A percentile compares a stretch with the other conserved stretches of the same genome.
Conservation (phyloP, 2,888 invertebrate species). For the Oscheius myriophilus region DNA sequence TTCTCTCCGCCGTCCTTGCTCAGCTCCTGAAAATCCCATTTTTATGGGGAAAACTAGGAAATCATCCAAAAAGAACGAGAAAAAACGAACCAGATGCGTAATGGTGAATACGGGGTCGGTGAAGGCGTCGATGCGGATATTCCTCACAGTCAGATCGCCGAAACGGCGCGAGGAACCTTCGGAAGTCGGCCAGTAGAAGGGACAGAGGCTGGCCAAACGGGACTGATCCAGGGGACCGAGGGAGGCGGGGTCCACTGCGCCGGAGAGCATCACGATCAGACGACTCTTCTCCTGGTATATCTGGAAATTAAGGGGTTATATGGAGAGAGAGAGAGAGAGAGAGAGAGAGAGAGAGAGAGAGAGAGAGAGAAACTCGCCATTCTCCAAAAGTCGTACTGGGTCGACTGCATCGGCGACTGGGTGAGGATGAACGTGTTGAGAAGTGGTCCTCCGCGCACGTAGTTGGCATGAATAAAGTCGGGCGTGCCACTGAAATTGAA, state of each 20-base stretch:
- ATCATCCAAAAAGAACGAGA: too few species aligned
- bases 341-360: too few species aligned
- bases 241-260: slow-evolving; percentile 53
- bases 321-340: too few species aligned
- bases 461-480: slow-evolving; percentile 67
- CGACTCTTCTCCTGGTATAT: slow-evolving; percentile 47
- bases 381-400: slow-evolving; percentile 51
- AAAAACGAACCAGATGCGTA: slow-evolving; percentile 47
- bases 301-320: neutral
- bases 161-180: slow-evolving; percentile 49
- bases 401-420: slow-evolving; percentile 62
- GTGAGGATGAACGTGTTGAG: slow-evolving; percentile 67
- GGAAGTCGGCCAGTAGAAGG: slow-evolving; percentile 65
- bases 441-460: slow-evolving; percentile 65
- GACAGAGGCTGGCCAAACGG: slow-evolving; percentile 47
- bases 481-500: slow-evolving; percentile 54
- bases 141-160: slow-evolving; percentile 46
- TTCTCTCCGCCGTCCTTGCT: slow-evolving; percentile 44
- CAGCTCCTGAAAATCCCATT: slow-evolving; percentile 1
- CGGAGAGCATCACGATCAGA: slow-evolving; percentile 66
- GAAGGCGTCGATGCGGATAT: slow-evolving; percentile 52
- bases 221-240: slow-evolving; percentile 46
- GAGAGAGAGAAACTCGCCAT: slow-evolving; percentile 45
- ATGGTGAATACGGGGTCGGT: slow-evolving; percentile 66
- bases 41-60: too few species aligned